phyloP scores from a whole-genome alignment of 2,888 invertebrate genomes.

The Drosophila leonis region DNA sequence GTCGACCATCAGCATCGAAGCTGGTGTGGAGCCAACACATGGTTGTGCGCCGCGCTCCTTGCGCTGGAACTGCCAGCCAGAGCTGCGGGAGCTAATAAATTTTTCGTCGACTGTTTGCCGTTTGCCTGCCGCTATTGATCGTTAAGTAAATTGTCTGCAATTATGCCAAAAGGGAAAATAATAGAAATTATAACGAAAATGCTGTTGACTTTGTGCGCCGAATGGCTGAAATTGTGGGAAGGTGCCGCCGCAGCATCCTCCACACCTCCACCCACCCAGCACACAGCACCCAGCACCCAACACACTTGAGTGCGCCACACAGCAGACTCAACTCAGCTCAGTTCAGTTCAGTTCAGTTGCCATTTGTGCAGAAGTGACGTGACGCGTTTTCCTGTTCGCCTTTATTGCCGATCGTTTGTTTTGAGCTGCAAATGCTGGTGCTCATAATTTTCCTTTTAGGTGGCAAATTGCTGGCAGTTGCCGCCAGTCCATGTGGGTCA shows the following conservation, averaged over 20 bases:
- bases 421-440: constrained; percentile 67
- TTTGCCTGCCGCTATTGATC: constrained; percentile 77
- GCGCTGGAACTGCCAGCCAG: constrained; percentile 31
- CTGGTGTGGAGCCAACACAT: constrained; percentile 72
- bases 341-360: constrained; percentile 35
- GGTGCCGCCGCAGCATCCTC: constrained; percentile 21
- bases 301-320: constrained; percentile 24
- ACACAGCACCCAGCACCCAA: constrained; percentile 19
- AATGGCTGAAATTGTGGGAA: constrained; percentile 66
- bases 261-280: constrained; percentile 3
- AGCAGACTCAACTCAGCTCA: neutral
- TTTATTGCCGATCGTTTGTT: constrained; percentile 52
- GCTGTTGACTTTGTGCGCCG: constrained; percentile 69
- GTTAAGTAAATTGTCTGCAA: constrained; percentile 83
- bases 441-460: constrained; percentile 75
- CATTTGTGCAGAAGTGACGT: constrained; percentile 58
- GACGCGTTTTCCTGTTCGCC: constrained; percentile 46
- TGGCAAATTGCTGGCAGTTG: constrained; percentile 78
- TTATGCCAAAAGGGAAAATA: constrained; percentile 83
- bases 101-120: constrained; percentile 60
- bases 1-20: constrained; percentile 42
- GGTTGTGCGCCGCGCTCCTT: constrained; percentile 32
- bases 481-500: constrained; percentile 72
- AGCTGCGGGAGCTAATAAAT: constrained; percentile 82
- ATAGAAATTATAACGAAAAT: constrained; percentile 82